Base-by-base conservation (phyloP, 2,113 vertebrate species). In the Irena cyanogastra region DNA sequence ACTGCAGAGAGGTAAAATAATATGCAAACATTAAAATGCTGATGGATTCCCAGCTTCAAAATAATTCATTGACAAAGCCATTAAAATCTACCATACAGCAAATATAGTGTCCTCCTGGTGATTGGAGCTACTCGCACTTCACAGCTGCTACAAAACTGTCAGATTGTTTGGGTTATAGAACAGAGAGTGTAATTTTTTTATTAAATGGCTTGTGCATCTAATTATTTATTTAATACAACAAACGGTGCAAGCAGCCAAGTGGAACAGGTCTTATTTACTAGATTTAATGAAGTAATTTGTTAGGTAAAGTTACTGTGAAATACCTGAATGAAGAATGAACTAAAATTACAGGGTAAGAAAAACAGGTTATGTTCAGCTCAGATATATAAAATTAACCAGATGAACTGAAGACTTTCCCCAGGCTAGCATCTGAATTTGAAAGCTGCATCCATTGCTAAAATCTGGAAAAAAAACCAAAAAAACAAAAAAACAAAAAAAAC, bases 191-290 rank as follows among this genome's bases (percentile, higher is more conserved):
- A 74, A n/a, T 45, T 70, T 76, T 68, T 47, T 89, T 65, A 89
- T 72, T 69, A 83, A 83, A 94, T 24, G 44, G 72, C 17, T 93
- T 87, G 28, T 77, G 60, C 68, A 85, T 80, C 86, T 79, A 74
- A 96, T 87, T 71, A 89, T n/a, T 80, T 95, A 59, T 87, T 91
- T 89, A 71, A 87, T 66, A 50, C 45, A 87, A 69, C 30, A 77
- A 56, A 9, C 13, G 41, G 61, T 86, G 39, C 50, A 94, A 22
- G 42, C 75, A 93, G 78, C 60, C 92, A 94, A 94, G 72, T 72
- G 83, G 63, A 95, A 93, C 78, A 94, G 64, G 75, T 93, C 82
- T 88, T 91, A 90, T 91, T 97, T 88, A 66, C 89, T 68, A 74
- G 54, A 92, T 78, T 59, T 92, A 94, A 87, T 85, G 69, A 85